Percentiles rank a stretch among this genome's conserved stretches.
Evolutionary conservation across 1,140 invertebrate species (phyloP).

Genomic region (Drosophila mayri): DNA sequence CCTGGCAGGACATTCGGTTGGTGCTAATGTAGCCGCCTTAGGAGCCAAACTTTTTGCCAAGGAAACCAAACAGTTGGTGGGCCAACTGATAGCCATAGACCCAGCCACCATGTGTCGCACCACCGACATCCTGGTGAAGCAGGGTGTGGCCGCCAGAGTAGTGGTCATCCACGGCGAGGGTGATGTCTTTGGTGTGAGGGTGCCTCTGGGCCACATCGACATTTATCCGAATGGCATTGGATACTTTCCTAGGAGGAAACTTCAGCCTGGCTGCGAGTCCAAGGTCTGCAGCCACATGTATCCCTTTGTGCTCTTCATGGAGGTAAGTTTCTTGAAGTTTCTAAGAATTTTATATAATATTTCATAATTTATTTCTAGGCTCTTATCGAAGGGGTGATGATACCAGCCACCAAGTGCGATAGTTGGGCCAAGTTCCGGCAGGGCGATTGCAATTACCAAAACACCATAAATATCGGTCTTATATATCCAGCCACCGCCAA

Average conservation of each 20-base stretch:
- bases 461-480: constrained; percentile 73
- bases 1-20: constrained; percentile 78
- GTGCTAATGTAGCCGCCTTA: constrained; percentile 75
- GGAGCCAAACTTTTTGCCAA: constrained; percentile 65
- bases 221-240: constrained; percentile 83
- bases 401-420: constrained; percentile 79
- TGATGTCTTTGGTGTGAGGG: constrained; percentile 71
- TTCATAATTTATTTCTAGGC: constrained; percentile 16
- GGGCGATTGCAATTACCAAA: constrained; percentile 68
- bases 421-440: constrained; percentile 78
- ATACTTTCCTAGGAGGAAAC: constrained; percentile 68
- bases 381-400: constrained; percentile 73
- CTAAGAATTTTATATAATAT: background rate
- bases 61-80: constrained; percentile 49
- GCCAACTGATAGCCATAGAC: constrained; percentile 75
- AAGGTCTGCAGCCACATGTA: constrained; percentile 81
- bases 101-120: constrained; percentile 79
- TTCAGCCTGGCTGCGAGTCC: constrained; percentile 74
- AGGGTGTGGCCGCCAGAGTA: constrained; percentile 55
- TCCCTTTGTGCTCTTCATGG: constrained; percentile 78
- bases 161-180: constrained; percentile 75
- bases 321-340: background rate
- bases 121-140: constrained; percentile 65
- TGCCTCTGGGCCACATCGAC: constrained; percentile 71
- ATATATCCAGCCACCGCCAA: constrained; percentile 61